Conservation (phyloP, 2,888 invertebrate species). For the Oscheius onirici region DNA sequence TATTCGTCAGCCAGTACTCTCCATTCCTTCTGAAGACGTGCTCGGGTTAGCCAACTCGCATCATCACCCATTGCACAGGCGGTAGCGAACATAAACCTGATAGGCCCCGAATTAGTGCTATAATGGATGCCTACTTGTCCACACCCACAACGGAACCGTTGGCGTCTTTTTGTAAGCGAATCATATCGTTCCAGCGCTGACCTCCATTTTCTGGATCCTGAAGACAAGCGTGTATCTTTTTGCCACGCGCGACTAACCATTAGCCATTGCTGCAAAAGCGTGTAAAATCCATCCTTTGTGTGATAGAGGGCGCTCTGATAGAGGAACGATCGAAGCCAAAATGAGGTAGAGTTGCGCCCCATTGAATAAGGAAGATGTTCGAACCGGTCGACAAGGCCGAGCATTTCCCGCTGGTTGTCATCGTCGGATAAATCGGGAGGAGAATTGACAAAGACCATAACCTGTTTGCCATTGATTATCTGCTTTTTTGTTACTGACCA, state of each 20-base stretch:
- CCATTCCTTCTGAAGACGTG: conserved; percentile 58
- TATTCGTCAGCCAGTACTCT: conserved; percentile 51
- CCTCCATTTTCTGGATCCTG: conserved; percentile 58
- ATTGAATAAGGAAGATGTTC: conserved; percentile 61
- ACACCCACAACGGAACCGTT: conserved; percentile 43
- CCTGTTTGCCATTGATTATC: conserved; percentile 27
- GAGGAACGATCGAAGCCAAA: conserved; percentile 60
- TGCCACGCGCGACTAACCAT: conserved; percentile 16
- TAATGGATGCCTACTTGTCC: conserved; percentile 35
- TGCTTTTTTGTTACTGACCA: conserved; percentile 36
- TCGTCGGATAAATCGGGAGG: conserved; percentile 52
- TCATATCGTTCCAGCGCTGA: conserved; percentile 61
- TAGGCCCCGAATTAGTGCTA: neutral
- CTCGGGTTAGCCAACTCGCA: conserved; percentile 51
- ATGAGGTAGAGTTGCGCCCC: conserved; percentile 63
- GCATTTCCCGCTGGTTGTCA: conserved; percentile 45
- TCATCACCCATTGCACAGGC: conserved; percentile 61
- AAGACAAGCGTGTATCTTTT: conserved; percentile 16
- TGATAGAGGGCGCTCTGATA: conserved; percentile 51
- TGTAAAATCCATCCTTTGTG: conserved; percentile 48
- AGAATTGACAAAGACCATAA: conserved; percentile 58
- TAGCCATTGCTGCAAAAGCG: conserved; percentile 54
- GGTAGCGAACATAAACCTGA: conserved; percentile 60
- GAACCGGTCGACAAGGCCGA: conserved; percentile 53
- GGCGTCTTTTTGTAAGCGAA: conserved; percentile 41